Percentiles rank a stretch among this genome's conserved stretches.
phyloP scores from a whole-genome alignment of 2,113 vertebrate species.

The Podarcis raffonei region DNA sequence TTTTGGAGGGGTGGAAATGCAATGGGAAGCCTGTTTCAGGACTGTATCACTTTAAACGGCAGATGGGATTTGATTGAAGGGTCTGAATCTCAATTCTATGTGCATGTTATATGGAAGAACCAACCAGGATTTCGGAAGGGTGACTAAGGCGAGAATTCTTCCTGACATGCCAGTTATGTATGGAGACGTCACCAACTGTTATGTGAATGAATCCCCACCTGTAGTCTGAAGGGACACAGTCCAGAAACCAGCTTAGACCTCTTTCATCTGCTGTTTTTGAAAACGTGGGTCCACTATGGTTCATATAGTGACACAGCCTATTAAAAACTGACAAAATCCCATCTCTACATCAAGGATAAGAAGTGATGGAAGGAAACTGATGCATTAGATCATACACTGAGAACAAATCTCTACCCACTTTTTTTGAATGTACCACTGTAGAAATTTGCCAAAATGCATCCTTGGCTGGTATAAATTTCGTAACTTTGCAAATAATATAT shows the following conservation, averaged over 20 bases:
- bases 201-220: neutral
- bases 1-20: neutral
- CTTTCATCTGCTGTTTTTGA: neutral
- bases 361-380: neutral
- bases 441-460: neutral
- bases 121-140: neutral
- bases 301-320: too few species aligned
- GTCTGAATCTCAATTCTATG: neutral
- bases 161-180: neutral
- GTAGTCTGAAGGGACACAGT: neutral
- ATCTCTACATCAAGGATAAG: neutral
- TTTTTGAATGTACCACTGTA: neutral
- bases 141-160: neutral
- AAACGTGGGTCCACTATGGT: neutral
- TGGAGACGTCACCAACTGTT: neutral
- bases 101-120: neutral
- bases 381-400: neutral
- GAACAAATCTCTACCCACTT: neutral
- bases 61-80: neutral
- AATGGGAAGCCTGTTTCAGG: too few species aligned
- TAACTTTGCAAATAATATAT: neutral
- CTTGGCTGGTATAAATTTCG: too few species aligned
- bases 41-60: neutral
- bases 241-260: neutral
- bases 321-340: too few species aligned